A percentile compares a stretch with the other conserved stretches of the same genome.
phyloP scores from a whole-genome alignment of 2,113 vertebrate genomes.

The Phylloscopus trochilus region DNA sequence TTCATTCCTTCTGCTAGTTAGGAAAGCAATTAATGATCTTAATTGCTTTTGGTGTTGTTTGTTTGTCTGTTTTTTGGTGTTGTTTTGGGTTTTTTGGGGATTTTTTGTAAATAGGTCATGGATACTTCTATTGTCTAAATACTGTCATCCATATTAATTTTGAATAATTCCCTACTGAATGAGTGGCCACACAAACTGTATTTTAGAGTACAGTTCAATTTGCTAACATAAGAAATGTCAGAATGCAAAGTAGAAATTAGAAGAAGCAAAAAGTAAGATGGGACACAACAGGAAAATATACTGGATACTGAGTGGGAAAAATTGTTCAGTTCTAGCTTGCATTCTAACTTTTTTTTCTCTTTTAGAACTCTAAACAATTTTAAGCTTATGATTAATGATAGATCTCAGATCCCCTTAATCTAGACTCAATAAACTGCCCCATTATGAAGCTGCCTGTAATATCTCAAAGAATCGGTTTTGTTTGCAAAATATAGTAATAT shows the following conservation, averaged over 20 bases:
- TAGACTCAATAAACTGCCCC: background rate
- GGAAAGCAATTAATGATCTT: background rate
- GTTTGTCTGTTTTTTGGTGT: too few relatives aligned
- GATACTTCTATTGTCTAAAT: background rate
- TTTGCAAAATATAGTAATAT: background rate
- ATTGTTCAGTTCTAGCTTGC: background rate
- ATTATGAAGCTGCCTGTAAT: background rate
- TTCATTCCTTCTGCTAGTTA: background rate
- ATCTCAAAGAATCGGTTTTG: background rate
- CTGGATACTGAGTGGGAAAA: accelerated
- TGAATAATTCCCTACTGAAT: background rate
- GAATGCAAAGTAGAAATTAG: background rate
- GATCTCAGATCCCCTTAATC: background rate
- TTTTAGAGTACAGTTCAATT: background rate
- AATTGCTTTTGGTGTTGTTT: background rate
- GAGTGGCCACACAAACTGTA: background rate
- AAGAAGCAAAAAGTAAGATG: background rate
- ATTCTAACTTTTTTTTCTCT: background rate
- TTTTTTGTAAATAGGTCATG: background rate
- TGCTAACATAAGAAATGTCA: background rate
- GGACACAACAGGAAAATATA: background rate
- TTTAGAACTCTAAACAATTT: background rate
- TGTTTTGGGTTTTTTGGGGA: too few relatives aligned
- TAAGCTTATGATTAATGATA: background rate
- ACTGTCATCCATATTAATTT: background rate